Evolutionary conservation across 2,113 vertebrate genomes (phyloP), one percentile per base, ranked within the genome.

Genomic region (Rhodinocichla rosea): DNA sequence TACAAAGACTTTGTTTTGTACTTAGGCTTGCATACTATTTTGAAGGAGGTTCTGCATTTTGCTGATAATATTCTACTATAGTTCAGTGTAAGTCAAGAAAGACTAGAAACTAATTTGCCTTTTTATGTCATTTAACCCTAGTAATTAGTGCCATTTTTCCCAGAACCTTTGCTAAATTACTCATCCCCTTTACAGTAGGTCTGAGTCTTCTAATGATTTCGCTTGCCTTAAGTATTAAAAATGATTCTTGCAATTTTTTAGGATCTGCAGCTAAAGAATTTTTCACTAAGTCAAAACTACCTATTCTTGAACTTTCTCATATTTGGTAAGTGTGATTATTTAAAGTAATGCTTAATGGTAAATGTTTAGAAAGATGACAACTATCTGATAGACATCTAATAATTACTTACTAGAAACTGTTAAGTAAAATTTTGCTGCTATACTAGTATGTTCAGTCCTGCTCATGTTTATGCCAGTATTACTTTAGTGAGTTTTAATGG

Each of bases 231-330:
- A 93, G 87, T 90, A 92, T 80, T 98, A 94, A 98, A 95, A 69
- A 85, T 63, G 2, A 33, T 55, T 98, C 18, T 97, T 98, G 97
- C 97, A 89, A 97, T 97, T 97, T 98, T 98, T 95, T 97, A 99
- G 99, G 99, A 94, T 99, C 99, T 97, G 99, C 99, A 91, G 99
- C 99, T 95, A 99, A 99, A 98, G 99, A 99, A 96, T 99, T 99
- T 98, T 99, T 99, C 98, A 99, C 99, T 94, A 99, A 99, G 97
- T 99, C 99, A 91, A 99, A 99, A 94, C 98, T 99, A 96, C 99
- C 99, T 64, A 99, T 99, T 98, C 99, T 99, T 98, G 99, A 99
- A 97, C 97, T 99, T 98, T 99, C 99, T 94, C 99, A 99, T 95
- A 99, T 99, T 98, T 99, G 99, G 99, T 99, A 98, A 99, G 99